These are phyloP conservation scores for Plebejus anna DNA, from an alignment of 2,888 invertebrate genomes.

Conservation along the genomic window DNA sequence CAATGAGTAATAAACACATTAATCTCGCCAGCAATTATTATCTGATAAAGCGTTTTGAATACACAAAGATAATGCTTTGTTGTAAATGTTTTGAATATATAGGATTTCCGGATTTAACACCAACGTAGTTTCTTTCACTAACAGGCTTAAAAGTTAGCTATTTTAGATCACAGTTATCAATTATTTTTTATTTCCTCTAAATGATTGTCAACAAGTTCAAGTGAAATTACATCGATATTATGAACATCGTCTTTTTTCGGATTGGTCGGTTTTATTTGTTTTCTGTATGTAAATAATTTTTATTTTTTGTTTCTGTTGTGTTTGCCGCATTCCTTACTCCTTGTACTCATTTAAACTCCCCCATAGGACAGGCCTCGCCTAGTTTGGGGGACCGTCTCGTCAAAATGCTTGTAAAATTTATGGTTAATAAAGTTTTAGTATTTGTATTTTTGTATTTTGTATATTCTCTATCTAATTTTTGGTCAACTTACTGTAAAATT, in stretches of 20 bases:
- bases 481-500: background rate
- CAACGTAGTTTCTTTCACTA: background rate
- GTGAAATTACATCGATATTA: too few species aligned
- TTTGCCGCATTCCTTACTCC: too few species aligned
- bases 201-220: background rate
- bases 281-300: too few species aligned
- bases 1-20: background rate
- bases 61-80: conserved; percentile 27
- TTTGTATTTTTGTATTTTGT: too few species aligned
- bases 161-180: too few species aligned
- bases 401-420: too few species aligned
- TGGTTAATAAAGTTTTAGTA: too few species aligned
- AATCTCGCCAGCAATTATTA: conserved; percentile 36
- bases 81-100: conserved; percentile 14
- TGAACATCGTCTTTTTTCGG: background rate
- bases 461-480: background rate
- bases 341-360: too few species aligned
- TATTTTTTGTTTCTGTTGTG: too few species aligned
- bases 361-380: too few species aligned
- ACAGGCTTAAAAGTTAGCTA: background rate
- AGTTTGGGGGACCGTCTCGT: too few species aligned
- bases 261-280: background rate
- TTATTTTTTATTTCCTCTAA: too few species aligned
- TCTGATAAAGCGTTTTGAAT: conserved; percentile 36
- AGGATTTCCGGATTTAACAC: background rate